phyloP scores from a whole-genome alignment of 1,140 invertebrate species.

The Zophobas morio region DNA sequence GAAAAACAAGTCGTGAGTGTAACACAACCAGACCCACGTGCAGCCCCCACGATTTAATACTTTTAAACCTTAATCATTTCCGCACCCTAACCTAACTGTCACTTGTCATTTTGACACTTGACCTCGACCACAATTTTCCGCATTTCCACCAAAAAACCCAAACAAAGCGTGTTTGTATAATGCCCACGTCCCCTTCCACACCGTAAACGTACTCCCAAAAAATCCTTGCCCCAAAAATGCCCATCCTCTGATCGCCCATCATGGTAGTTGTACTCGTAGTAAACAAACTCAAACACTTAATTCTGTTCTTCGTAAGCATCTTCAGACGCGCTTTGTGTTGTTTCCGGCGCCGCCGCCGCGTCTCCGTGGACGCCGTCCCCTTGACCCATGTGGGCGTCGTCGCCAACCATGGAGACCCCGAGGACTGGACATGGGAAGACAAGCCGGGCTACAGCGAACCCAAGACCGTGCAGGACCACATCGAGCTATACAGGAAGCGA shows the following conservation, averaged over 20 bases:
- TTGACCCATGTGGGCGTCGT: slow-evolving; percentile 70
- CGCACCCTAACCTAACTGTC: not conserved
- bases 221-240: not conserved
- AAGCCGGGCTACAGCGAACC: slow-evolving; percentile 63
- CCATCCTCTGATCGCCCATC: slow-evolving; percentile 3
- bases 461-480: slow-evolving; percentile 71
- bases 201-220: too few relatives aligned
- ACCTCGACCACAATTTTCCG: not conserved
- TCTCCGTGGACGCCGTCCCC: slow-evolving; percentile 70
- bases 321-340: slow-evolving; percentile 72
- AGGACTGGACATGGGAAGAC: slow-evolving; percentile 69
- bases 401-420: slow-evolving; percentile 62
- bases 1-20: too few relatives aligned
- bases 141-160: not conserved
- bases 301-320: slow-evolving; percentile 68
- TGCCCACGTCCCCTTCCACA: not conserved
- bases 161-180: not conserved
- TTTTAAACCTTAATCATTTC: too few relatives aligned
- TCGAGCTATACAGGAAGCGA: slow-evolving; percentile 71
- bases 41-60: not conserved
- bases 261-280: slow-evolving; percentile 58
- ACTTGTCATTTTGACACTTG: slow-evolving; percentile 1
- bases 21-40: too few relatives aligned
- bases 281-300: slow-evolving; percentile 68
- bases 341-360: slow-evolving; percentile 69